A percentile compares a stretch with the other conserved stretches of the same genome.
Conservation (phyloP, 2,888 invertebrate species). For the Eupeodes latifasciatus region DNA sequence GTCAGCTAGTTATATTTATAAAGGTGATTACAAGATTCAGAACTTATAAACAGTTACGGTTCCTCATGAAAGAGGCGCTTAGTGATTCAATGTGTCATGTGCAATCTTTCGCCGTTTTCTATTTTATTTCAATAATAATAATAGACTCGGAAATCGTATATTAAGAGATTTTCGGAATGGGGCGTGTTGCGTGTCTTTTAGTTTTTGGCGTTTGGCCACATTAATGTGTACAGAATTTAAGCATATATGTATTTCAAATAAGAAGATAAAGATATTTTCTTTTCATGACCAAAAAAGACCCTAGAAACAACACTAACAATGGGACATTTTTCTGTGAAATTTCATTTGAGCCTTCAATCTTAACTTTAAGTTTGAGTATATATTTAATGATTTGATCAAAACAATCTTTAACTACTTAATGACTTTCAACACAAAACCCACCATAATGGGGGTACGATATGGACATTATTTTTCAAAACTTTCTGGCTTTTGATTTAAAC, state of each 20-base stretch:
- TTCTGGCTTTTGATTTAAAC: no score
- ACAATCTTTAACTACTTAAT: background rate
- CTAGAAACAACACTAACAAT: background rate
- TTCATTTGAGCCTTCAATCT: background rate
- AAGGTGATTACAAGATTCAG: conserved; percentile 43
- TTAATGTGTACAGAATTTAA: background rate
- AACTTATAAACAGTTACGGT: conserved; percentile 26
- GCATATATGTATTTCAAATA: background rate
- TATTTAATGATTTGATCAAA: background rate
- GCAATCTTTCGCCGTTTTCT: conserved; percentile 29
- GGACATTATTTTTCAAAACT: background rate
- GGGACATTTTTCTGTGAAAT: background rate
- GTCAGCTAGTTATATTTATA: background rate
- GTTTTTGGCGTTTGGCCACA: background rate
- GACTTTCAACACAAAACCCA: background rate
- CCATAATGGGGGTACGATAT: background rate
- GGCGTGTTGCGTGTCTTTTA: background rate
- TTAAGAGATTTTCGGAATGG: background rate
- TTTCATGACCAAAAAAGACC: no score
- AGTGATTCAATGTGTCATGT: conserved; percentile 44
- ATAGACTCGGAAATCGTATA: background rate
- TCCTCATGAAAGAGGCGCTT: conserved; percentile 26
- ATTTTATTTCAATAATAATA: conserved; percentile 7
- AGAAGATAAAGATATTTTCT: background rate
- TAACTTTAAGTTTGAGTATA: background rate